Evolutionary conservation across 2,113 vertebrate species (phyloP), one percentile per base, ranked within the genome.

Genomic region (Gallinago paraguaiae): DNA sequence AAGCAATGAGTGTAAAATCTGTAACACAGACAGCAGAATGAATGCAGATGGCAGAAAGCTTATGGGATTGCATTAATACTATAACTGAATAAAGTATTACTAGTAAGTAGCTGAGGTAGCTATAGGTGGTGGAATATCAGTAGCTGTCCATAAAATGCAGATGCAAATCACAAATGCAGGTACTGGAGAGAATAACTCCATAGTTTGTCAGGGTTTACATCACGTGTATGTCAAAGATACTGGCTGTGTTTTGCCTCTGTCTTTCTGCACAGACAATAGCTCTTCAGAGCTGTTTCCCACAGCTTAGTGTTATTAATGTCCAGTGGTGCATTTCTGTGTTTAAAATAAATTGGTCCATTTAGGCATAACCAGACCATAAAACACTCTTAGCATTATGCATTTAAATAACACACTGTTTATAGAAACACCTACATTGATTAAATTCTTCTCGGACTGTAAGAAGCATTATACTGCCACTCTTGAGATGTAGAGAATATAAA

Each of bases 281-380:
- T 67, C 75, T 31, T 94, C 60, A 2, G 17, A 95, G 92, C 74
- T 88, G 48, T 74, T 91, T 97, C 92, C n/a, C 17, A 18, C 65
- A 87, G 45, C 69, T 95, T 69, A 59, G 12, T 39, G 57, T 88
- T 93, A 91, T 72, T 92, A 68, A 90, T 91, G 88, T 94, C 91
- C 81, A 90, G 75, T 85, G 86, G 54, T 95, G 53, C 78, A 43
- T 74, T 68, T 43, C 82, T 72, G 54, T 71, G 37, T 86, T 82
- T 69, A 82, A 93, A 80, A 91, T 48, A 54, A 94, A 75, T 70
- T 17, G 64, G 61, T 86, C 78, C 84, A 37, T 94, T 96, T 96
- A 91, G 75, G 86, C 82, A 43, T 95, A 71, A 88, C 79, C 92
- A 88, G 67, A 43, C 64, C 68, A 72, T 96, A 89, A 94, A 96